phyloP scores from a whole-genome alignment of 2,888 invertebrate species.

The Candidula unifasciata region DNA sequence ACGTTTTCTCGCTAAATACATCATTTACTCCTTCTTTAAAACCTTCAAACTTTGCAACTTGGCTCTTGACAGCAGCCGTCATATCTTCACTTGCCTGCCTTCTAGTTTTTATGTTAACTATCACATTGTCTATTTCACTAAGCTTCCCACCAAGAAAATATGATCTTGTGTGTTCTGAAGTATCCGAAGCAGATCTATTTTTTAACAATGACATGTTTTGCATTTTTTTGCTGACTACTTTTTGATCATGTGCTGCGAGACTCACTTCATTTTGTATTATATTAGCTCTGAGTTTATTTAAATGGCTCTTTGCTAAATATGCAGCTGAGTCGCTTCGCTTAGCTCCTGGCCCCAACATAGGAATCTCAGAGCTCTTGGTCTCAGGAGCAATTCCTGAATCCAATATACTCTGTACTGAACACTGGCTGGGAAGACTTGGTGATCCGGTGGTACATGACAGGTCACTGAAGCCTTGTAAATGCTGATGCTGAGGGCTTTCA shows the following conservation, averaged over 20 bases:
- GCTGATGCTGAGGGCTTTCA: not conserved
- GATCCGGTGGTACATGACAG: not conserved
- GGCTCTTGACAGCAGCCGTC: not conserved
- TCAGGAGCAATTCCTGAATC: slow-evolving; percentile 1
- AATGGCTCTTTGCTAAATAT: not conserved
- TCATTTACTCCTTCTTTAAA: not conserved
- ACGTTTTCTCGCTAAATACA: slow-evolving; percentile 3
- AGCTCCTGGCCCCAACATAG: not conserved
- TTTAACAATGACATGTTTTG: not conserved
- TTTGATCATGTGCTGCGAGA: not conserved
- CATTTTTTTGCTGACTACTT: not conserved
- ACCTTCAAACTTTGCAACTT: slow-evolving; percentile 9
- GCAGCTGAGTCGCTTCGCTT: not conserved
- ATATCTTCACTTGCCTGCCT: not conserved
- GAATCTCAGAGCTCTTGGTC: not conserved
- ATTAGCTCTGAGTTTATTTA: not conserved
- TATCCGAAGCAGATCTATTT: slow-evolving; percentile 5
- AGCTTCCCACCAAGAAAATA: not conserved
- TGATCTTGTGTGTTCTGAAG: not conserved
- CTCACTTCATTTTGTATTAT: not conserved
- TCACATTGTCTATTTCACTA: not conserved
- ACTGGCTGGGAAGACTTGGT: not conserved
- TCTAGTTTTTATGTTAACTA: not conserved
- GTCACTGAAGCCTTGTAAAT: not conserved
- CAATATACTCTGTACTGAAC: not conserved